phyloP scores from a whole-genome alignment of 2,888 invertebrate genomes.

The Rhagonycha lutea region DNA sequence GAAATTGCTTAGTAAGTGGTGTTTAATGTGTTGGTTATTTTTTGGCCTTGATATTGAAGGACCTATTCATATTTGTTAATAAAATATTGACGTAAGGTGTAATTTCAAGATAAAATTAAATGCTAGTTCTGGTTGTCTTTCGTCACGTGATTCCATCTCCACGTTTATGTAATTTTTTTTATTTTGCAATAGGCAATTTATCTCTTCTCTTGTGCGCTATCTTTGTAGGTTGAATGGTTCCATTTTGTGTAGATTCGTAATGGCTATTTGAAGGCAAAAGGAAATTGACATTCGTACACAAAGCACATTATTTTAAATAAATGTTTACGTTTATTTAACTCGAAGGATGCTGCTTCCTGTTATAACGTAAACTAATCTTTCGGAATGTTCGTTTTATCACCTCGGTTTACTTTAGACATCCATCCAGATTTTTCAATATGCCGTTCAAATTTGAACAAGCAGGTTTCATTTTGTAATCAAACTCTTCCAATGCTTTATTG shows the following conservation, averaged over 20 bases:
- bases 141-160: neutral
- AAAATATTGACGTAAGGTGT: neutral
- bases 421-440: neutral
- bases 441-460: neutral
- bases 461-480: neutral
- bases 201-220: neutral
- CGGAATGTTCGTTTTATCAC: neutral
- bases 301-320: neutral
- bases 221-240: neutral
- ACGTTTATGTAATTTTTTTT: neutral
- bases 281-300: neutral
- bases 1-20: neutral
- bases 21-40: neutral
- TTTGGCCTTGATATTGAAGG: neutral
- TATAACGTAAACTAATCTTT: neutral
- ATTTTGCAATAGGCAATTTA: neutral
- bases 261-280: neutral
- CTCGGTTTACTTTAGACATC: neutral
- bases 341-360: neutral
- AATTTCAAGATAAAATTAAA: neutral
- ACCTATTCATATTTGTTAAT: neutral
- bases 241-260: neutral
- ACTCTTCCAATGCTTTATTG: neutral
- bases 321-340: neutral
- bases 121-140: neutral